Evolutionary conservation across 1,140 invertebrate genomes (phyloP), one percentile per base, ranked within the genome.

Genomic region (Zaprionus gabonicus): DNA sequence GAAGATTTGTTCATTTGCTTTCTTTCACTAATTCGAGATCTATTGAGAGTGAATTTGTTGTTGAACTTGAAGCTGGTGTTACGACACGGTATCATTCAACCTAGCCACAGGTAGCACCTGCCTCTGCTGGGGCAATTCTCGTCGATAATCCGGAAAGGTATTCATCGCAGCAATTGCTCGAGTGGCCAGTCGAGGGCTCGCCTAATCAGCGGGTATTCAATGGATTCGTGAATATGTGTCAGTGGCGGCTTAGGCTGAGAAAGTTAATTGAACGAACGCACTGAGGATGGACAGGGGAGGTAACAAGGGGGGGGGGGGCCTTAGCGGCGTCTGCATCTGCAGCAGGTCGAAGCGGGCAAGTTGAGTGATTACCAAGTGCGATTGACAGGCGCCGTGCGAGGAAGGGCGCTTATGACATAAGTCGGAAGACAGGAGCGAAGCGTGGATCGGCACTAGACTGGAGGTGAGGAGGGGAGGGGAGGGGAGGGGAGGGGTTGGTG

Each of bases 141-240:
- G n/a, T 1, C n/a, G 41, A 20, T 46, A 46, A 46, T 46, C 41
- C 41, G 41, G 41, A 2, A 17, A 17, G 41, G 41, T 46, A 17
- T 46, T 17, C 41, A 46, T 9, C 7, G 41, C 1, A 9, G 41
- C 41, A 46, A 46, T 46, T 46, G 41, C 41, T 17, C 41, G 7
- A 44, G 41, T 44, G 41, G 41, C 41, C 5, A 9, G n/a, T 17
- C 3, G 41, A 46, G 41, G 41, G 41, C n/a, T 46, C 41, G 41
- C 41, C 41, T 46, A 17, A 46, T 46, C 41, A 46, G n/a, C 41
- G 41, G 41, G 41, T 17, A 46, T 46, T 46, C 41, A 46, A 46
- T 46, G 41, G n/a, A 46, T 17, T 46, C n/a, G n/a, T 46, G 41
- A 46, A 46, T 46, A 46, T 46, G 41, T 46, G 41, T 46, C 41